Conservation (phyloP, 1,140 invertebrate genomes). For the Mya arenaria region DNA sequence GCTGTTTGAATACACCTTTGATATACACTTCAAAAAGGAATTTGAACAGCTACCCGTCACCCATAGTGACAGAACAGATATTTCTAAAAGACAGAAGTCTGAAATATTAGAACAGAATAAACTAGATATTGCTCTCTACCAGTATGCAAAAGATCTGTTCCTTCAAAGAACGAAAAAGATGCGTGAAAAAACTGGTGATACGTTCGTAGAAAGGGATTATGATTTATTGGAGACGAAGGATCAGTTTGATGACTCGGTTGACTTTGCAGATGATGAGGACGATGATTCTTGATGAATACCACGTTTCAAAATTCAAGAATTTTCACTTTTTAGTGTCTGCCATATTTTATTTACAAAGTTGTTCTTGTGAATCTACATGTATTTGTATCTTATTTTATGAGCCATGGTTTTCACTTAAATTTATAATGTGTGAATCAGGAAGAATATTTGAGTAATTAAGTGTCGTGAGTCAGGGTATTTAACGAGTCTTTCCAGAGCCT, state of each 20-base stretch:
- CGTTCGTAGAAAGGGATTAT: conserved; percentile 15
- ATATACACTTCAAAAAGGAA: conserved; percentile 85
- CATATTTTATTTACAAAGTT: too few species aligned
- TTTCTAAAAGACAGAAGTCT: conserved; percentile 88
- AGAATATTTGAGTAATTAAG: too few species aligned
- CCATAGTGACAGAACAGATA: conserved; percentile 83
- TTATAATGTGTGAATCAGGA: too few species aligned
- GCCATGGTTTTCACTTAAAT: too few species aligned
- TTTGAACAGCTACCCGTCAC: conserved; percentile 76
- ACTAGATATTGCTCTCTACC: conserved; percentile 96
- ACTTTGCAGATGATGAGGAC: conserved; percentile 42
- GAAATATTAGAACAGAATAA: conserved; percentile 91
- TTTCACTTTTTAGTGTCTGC: too few species aligned
- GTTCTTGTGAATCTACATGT: too few species aligned
- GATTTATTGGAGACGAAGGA: background rate
- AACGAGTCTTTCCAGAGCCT: too few species aligned
- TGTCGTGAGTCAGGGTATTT: too few species aligned
- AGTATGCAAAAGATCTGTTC: conserved; percentile 95
- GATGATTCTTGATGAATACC: too few species aligned
- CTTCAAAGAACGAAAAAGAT: conserved; percentile 85
- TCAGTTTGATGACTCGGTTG: conserved; percentile 39
- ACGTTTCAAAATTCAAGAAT: too few species aligned
- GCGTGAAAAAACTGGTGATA: conserved; percentile 35
- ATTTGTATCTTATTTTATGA: too few species aligned
- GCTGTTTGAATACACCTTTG: conserved; percentile 98